Evolutionary conservation across 2,797 vertebrate species (phyloP).

Genomic region (Schizothorax lantsangensis): DNA sequence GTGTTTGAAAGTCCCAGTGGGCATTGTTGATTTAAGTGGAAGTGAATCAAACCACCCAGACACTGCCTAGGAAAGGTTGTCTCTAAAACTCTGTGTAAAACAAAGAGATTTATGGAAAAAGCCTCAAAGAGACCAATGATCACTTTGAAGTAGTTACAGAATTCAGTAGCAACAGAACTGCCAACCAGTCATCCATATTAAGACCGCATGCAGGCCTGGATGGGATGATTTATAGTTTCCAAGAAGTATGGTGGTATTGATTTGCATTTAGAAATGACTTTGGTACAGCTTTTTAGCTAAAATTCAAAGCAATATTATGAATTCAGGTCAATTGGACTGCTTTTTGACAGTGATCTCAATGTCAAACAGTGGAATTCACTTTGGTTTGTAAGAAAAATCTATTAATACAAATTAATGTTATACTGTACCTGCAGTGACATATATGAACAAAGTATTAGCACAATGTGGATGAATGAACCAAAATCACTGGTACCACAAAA

Average conservation of each 20-base stretch:
- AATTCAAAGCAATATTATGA: background rate
- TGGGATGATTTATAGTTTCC: background rate
- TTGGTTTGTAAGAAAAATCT: background rate
- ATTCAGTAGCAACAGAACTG: slow-evolving; percentile 9
- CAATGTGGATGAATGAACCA: background rate
- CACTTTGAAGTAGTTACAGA: slow-evolving; percentile 11
- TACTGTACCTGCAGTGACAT: background rate
- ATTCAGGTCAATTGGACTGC: background rate
- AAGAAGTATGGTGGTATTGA: background rate
- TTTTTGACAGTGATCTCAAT: background rate
- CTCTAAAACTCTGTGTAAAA: slow-evolving; percentile 20
- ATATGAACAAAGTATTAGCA: background rate
- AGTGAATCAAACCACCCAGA: background rate
- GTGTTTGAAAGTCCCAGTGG: slow-evolving; percentile 1
- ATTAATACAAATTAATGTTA: background rate
- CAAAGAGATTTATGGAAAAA: slow-evolving; percentile 1
- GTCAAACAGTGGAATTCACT: background rate
- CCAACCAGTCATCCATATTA: background rate
- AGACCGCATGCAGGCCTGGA: background rate
- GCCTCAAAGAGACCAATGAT: slow-evolving; percentile 9
- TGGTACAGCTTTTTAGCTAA: background rate
- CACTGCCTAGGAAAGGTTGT: background rate
- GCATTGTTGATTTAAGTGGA: slow-evolving; percentile 28
- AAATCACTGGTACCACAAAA: background rate
- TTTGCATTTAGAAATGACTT: background rate